Evolutionary conservation across 2,888 invertebrate species (phyloP).

Genomic region (Eutolmus rufibarbis): DNA sequence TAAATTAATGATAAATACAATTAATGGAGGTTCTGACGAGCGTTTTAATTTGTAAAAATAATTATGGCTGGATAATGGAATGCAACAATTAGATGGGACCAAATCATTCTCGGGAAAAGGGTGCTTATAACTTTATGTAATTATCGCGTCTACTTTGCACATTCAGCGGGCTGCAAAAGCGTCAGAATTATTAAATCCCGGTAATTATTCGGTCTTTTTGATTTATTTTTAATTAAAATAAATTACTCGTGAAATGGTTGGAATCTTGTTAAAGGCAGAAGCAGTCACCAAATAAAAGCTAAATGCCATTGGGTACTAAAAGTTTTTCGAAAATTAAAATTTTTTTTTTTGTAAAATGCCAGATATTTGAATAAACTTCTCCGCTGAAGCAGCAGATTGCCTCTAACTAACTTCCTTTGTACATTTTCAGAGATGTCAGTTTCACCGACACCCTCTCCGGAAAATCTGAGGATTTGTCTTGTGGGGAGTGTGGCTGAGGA

Average conservation of each 20-base stretch:
- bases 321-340: not conserved
- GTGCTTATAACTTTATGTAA: not conserved
- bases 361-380: not conserved
- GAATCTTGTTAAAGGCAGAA: not conserved
- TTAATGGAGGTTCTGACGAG: not conserved
- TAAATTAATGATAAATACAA: not conserved
- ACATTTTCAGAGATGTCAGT: slow-evolving; percentile 55
- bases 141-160: not conserved
- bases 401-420: slow-evolving; percentile 10
- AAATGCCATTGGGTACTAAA: not conserved
- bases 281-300: not conserved
- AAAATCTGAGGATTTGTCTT: slow-evolving; percentile 70
- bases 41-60: not conserved
- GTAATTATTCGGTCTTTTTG: not conserved
- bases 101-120: not conserved
- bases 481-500: slow-evolving; percentile 68
- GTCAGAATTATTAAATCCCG: not conserved
- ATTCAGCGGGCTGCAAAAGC: not conserved
- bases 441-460: slow-evolving; percentile 57
- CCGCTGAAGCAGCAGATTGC: not conserved
- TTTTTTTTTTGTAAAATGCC: not conserved
- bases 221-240: not conserved
- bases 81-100: not conserved
- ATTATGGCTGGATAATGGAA: not conserved
- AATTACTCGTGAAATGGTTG: not conserved